These are phyloP conservation scores for Andrena chrysosceles DNA, from an alignment of 2,888 invertebrate genomes.

Conservation along the genomic window DNA sequence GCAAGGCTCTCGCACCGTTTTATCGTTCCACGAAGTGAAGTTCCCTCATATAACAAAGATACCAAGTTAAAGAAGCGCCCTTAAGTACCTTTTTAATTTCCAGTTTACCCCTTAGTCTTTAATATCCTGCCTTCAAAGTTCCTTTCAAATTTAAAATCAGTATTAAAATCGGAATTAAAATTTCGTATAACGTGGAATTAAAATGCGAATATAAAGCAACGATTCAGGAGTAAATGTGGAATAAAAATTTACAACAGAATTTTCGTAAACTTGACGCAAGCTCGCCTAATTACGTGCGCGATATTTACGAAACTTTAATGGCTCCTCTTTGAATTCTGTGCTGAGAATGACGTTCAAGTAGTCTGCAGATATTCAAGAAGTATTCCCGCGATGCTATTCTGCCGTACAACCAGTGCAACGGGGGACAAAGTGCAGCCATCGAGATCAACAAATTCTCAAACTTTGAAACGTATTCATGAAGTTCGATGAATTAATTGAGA, in stretches of 20 bases:
- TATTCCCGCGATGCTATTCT: constrained; percentile 37
- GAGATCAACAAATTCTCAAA: constrained; percentile 37
- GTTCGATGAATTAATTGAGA: constrained; percentile 42
- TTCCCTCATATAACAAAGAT: constrained; percentile 1
- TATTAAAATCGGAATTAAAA: background rate
- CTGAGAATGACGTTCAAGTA: background rate
- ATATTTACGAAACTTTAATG: background rate
- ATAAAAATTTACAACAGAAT: background rate
- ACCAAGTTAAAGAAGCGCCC: background rate
- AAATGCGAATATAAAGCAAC: no score
- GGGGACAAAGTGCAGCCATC: constrained; percentile 3
- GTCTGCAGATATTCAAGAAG: constrained; percentile 34
- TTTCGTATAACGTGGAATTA: no score
- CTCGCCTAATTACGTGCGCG: background rate
- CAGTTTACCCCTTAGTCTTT: background rate
- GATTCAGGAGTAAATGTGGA: no score
- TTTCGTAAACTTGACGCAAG: background rate
- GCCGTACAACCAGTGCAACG: constrained; percentile 3
- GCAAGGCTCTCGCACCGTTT: background rate
- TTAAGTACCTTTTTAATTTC: background rate
- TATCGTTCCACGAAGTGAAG: background rate
- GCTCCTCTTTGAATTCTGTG: constrained; percentile 7
- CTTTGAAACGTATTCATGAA: constrained; percentile 36
- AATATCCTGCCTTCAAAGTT: background rate
- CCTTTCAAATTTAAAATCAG: no score